Base-by-base conservation (phyloP, 2,888 invertebrate genomes). In the Nasonovia ribisnigri region DNA sequence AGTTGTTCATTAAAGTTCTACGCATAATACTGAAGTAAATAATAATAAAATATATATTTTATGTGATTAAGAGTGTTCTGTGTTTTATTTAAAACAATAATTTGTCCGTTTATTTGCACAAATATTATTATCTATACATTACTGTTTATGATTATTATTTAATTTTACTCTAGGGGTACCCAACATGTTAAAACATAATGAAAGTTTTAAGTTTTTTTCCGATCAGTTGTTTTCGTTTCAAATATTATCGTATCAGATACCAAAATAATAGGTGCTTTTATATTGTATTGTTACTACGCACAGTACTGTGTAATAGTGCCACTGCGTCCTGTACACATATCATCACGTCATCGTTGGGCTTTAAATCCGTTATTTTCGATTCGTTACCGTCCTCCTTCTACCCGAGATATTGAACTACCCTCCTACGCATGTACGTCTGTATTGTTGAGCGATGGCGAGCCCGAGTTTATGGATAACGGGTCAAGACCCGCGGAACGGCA, bases 401-500 rank as follows among this genome's bases (percentile, higher is more conserved):
- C 46, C 51, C 51, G 13, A 43, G 86, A 29, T 46, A 51, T 26
- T 29, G 57, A 42, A 60, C 29, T 29, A 5, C 43, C 60, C 60
- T 16, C 26, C 48, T n/a, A 51, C 20, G 20, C 24, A 36, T n/a
- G n/a, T n/a, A n/a, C 24, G 48, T 20, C 54, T 60, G 24, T 86
- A 86, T 87, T 87, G 84, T 84, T 43, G 86, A 92, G 60, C 36
- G 60, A 88, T 51, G n/a, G 88, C 26, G 42, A 48, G 48, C 51
- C 20, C 42, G 67, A 92, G 67, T 88, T 92, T 92, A 92, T 84
- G 88, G 88, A 89, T 92, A 92, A 89, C 48, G 88, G 93, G 93
- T 93, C 93, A 43, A 54, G 93, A 90, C 93, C 93, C 89, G 57
- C 48, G 84, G 84, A 93, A 93, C 60, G 84, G 93, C 57, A n/a